These are phyloP conservation scores for Oscheius sp. DNA, from an alignment of 2,888 invertebrate species.

Conservation along the genomic window DNA sequence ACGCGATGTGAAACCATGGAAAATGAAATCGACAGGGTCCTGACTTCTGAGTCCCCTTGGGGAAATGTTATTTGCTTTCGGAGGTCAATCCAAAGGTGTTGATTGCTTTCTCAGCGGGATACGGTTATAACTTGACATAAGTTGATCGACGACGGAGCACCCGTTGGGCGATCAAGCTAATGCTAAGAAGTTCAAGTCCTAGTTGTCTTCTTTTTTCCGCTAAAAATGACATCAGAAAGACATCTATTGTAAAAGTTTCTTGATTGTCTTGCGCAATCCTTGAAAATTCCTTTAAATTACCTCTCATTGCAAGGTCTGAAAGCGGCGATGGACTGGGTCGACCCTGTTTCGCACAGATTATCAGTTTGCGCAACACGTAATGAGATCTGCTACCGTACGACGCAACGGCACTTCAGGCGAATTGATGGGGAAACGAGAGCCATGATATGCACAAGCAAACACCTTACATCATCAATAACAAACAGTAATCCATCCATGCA, in stretches of 20 bases:
- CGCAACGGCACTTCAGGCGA: conserved; percentile 13
- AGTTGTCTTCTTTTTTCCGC: no score
- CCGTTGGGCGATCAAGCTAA: conserved; percentile 2
- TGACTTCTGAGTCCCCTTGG: conserved; percentile 3
- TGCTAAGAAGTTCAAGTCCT: not conserved
- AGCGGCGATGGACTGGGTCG: not conserved
- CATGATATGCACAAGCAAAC: conserved; percentile 25
- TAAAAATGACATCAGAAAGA: no score
- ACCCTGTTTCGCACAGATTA: conserved; percentile 8
- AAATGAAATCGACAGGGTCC: not conserved
- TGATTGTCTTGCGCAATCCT: no score
- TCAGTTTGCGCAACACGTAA: conserved; percentile 27
- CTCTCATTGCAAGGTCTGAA: not conserved
- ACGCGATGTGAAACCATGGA: conserved; percentile 17
- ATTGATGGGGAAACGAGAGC: conserved; percentile 13
- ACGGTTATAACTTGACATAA: conserved; percentile 20
- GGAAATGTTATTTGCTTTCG: conserved; percentile 11
- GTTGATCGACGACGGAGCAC: conserved; percentile 4
- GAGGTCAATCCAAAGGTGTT: conserved; percentile 28
- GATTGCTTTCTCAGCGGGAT: conserved; percentile 21
- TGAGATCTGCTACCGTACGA: conserved; percentile 28
- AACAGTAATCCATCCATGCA: conserved; percentile 16
- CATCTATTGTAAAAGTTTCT: no score
- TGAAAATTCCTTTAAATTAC: no score
- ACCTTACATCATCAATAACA: conserved; percentile 26